phyloP scores from a whole-genome alignment of 2,113 vertebrate genomes.

The Oostethus manadensis region DNA sequence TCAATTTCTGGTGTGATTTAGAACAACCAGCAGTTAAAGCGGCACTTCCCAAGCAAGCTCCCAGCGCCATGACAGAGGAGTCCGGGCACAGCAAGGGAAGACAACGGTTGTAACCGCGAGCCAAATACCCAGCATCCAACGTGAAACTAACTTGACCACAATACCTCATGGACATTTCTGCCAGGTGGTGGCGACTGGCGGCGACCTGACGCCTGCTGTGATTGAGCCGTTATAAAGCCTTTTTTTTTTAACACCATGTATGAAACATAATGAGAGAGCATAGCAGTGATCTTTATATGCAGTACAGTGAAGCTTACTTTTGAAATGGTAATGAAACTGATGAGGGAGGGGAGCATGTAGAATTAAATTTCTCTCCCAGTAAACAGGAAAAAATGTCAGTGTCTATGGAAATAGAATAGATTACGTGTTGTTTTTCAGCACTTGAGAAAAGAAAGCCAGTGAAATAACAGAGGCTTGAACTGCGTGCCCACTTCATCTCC shows the following conservation, averaged over 20 bases:
- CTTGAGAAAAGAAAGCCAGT: slow-evolving; percentile 33
- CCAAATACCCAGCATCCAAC: too few relatives aligned
- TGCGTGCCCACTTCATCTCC: slow-evolving; percentile 37
- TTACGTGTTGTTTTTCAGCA: slow-evolving; percentile 47
- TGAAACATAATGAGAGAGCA: neutral
- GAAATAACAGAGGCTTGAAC: slow-evolving; percentile 38
- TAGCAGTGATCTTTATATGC: neutral
- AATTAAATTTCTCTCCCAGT: slow-evolving; percentile 65
- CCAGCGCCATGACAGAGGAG: too few relatives aligned
- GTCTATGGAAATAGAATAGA: slow-evolving; percentile 50
- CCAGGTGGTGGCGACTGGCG: too few relatives aligned
- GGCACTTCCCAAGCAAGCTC: too few relatives aligned
- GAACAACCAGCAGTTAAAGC: too few relatives aligned
- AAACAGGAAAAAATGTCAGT: slow-evolving; percentile 44
- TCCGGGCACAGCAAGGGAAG: too few relatives aligned
- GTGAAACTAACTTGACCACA: too few relatives aligned
- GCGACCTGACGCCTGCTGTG: neutral
- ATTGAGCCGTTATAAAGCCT: neutral
- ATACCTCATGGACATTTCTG: too few relatives aligned
- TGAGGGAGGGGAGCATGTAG: slow-evolving; percentile 35
- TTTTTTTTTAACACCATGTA: neutral
- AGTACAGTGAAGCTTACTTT: too few relatives aligned
- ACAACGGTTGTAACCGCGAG: too few relatives aligned
- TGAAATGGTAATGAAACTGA: too few relatives aligned
- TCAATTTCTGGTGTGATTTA: too few relatives aligned